Conservation (phyloP, 2,113 vertebrate genomes). For the Brienomyrus brachyistius region DNA sequence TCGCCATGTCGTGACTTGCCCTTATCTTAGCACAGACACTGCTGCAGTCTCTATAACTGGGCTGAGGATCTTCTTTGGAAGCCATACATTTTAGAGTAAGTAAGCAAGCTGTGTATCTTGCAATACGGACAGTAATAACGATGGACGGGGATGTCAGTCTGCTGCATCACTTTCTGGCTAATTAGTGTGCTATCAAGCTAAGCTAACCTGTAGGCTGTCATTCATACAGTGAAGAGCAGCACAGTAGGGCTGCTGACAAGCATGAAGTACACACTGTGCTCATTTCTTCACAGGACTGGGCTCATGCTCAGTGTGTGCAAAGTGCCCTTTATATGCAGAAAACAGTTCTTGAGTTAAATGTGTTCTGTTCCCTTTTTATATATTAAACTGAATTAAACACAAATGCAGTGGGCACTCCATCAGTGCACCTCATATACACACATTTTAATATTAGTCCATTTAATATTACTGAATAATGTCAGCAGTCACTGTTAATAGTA, state of each 20-base stretch:
- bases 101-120: not conserved
- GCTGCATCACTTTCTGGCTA: not conserved
- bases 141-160: not conserved
- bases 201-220: not conserved
- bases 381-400: not conserved
- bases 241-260: not conserved
- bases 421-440: not conserved
- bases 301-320: not conserved
- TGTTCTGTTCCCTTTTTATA: not conserved
- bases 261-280: not conserved
- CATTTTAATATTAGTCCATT: not conserved
- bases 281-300: not conserved
- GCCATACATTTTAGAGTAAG: not conserved
- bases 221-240: not conserved
- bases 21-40: not conserved
- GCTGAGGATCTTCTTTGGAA: not conserved
- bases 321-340: not conserved
- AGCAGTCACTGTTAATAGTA: not conserved
- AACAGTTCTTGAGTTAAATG: not conserved
- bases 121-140: not conserved
- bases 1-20: not conserved
- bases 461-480: not conserved
- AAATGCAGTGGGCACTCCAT: not conserved
- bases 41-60: not conserved
- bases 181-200: not conserved